Evolutionary conservation across 2,113 vertebrate genomes (phyloP).

Genomic region (Halcyon senegalensis): DNA sequence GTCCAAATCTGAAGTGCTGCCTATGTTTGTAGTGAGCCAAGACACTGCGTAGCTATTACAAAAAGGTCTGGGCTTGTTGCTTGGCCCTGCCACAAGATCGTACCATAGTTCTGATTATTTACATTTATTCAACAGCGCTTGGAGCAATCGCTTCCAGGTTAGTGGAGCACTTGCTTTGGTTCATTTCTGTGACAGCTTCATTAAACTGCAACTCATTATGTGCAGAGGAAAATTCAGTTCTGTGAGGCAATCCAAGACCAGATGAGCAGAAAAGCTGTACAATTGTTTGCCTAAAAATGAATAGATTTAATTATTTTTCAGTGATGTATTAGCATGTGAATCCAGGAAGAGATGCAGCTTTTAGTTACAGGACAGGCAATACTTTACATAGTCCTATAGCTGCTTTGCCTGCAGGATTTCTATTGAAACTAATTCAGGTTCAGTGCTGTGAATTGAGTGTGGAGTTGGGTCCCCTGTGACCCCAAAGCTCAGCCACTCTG

Average conservation of each 20-base stretch:
- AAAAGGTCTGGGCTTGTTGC: background rate
- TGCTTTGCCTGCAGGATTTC: conserved; percentile 5
- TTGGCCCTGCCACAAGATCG: background rate
- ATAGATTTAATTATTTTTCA: background rate
- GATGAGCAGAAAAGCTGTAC: background rate
- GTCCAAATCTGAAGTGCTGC: background rate
- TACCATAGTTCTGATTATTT: background rate
- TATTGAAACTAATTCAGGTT: background rate
- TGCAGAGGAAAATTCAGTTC: background rate
- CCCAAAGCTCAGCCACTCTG: background rate
- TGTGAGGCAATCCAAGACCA: background rate
- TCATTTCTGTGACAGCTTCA: background rate
- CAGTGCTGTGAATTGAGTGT: background rate
- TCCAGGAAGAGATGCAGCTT: background rate
- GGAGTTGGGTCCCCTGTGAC: background rate
- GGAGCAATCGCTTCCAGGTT: background rate
- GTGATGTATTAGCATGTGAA: background rate
- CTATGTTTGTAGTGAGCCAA: background rate
- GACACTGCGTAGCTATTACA: background rate
- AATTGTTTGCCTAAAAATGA: background rate
- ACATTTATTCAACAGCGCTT: conserved; percentile 4
- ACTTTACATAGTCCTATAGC: background rate
- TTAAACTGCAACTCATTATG: background rate
- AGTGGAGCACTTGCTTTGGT: background rate
- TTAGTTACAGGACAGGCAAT: conserved; percentile 10